These are phyloP conservation scores for Tachycineta bicolor DNA, from an alignment of 2,113 vertebrate genomes.

Conservation along the genomic window DNA sequence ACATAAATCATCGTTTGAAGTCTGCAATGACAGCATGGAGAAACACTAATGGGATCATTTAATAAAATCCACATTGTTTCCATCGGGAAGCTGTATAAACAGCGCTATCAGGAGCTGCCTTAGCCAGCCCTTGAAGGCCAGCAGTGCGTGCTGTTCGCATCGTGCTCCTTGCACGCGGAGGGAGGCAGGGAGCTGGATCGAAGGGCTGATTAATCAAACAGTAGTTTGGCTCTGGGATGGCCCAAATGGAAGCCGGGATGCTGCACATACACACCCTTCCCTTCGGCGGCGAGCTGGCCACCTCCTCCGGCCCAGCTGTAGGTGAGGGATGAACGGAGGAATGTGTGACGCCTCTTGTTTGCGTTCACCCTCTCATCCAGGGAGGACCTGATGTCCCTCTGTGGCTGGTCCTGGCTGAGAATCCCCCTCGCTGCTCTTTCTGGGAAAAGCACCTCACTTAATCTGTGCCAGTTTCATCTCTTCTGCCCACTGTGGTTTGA, in stretches of 20 bases:
- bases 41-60: slow-evolving; percentile 60
- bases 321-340: slow-evolving; percentile 50
- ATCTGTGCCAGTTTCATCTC: background rate
- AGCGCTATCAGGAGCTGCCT: slow-evolving; percentile 39
- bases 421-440: background rate
- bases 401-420: background rate
- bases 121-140: slow-evolving; percentile 3
- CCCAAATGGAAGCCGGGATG: background rate
- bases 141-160: background rate
- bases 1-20: slow-evolving; percentile 69
- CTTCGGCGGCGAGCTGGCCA: background rate
- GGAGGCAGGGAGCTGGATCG: slow-evolving; percentile 3
- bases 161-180: background rate
- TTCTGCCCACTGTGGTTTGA: background rate
- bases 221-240: slow-evolving; percentile 27
- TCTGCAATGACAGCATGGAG: slow-evolving; percentile 64
- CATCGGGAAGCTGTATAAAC: slow-evolving; percentile 54
- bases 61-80: slow-evolving; percentile 69
- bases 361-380: background rate
- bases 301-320: slow-evolving; percentile 28
- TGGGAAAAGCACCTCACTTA: background rate
- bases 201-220: slow-evolving; percentile 3
- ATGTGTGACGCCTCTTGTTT: background rate
- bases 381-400: background rate
- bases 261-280: slow-evolving; percentile 12